phyloP scores from a whole-genome alignment of 2,113 vertebrate species.

The Pachyramphus minor region DNA sequence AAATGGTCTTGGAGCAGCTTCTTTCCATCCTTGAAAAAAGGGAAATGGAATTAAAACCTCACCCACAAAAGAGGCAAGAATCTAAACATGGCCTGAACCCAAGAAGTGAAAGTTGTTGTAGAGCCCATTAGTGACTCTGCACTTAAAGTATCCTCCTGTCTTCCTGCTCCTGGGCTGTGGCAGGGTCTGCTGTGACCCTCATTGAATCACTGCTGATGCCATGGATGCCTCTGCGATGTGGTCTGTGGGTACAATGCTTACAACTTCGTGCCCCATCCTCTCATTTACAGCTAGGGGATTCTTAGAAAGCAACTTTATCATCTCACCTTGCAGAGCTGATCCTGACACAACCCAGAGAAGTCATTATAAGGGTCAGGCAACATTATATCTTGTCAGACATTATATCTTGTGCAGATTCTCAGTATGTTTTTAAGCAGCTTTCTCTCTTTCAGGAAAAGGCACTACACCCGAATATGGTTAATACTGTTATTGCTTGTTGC shows the following conservation, averaged over 20 bases:
- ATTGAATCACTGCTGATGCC: not conserved
- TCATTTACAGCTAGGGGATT: not conserved
- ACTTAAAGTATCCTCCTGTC: not conserved
- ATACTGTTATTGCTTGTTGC: not conserved
- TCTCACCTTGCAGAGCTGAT: not conserved
- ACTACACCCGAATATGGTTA: not conserved
- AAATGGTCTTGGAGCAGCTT: not conserved
- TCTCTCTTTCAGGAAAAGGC: not conserved
- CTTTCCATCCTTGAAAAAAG: not conserved
- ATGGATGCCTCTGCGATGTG: not conserved
- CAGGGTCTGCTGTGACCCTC: not conserved
- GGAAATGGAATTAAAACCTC: not conserved
- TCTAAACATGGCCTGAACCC: not conserved
- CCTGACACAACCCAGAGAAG: not conserved
- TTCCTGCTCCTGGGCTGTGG: not conserved
- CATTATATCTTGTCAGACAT: not conserved
- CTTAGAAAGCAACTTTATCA: not conserved
- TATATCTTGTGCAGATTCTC: not conserved
- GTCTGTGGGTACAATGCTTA: rapidly evolving
- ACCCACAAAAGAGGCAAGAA: not conserved
- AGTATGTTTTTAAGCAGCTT: not conserved
- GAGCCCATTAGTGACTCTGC: not conserved
- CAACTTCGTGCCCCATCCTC: not conserved
- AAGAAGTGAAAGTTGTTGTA: not conserved
- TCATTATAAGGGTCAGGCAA: not conserved